These are phyloP conservation scores for Drepana falcataria DNA, from an alignment of 2,888 invertebrate genomes.

Conservation along the genomic window DNA sequence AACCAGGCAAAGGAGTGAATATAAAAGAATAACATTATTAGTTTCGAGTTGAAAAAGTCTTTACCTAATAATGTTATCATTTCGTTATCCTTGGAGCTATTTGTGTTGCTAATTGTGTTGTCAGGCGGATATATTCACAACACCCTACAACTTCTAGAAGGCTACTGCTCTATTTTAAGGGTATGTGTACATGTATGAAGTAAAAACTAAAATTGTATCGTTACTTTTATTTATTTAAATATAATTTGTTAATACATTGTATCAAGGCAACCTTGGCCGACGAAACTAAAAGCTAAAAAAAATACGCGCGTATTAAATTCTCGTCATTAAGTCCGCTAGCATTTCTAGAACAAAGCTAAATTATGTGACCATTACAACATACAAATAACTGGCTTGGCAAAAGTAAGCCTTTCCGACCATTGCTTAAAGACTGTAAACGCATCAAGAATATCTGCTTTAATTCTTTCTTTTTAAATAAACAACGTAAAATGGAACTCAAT, in stretches of 20 bases:
- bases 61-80: too few species aligned
- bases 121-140: too few species aligned
- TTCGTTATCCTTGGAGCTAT: too few species aligned
- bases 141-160: too few species aligned
- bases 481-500: background rate
- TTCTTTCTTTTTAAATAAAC: background rate
- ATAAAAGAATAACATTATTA: too few species aligned
- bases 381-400: conserved; percentile 8
- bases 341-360: conserved; percentile 33
- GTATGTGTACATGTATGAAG: background rate
- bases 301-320: conserved; percentile 41
- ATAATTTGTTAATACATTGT: conserved; percentile 58
- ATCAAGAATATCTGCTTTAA: background rate
- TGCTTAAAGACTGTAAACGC: too few species aligned
- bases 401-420: background rate
- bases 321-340: conserved; percentile 41
- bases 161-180: too few species aligned
- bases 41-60: too few species aligned
- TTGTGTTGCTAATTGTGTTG: too few species aligned
- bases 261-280: conserved; percentile 50
- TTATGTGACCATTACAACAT: conserved; percentile 12
- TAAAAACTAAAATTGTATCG: conserved; percentile 11
- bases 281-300: conserved; percentile 47
- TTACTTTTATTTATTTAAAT: conserved; percentile 42
- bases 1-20: too few species aligned